Evolutionary conservation across 2,888 invertebrate genomes (phyloP).

Genomic region (Protula sp.): DNA sequence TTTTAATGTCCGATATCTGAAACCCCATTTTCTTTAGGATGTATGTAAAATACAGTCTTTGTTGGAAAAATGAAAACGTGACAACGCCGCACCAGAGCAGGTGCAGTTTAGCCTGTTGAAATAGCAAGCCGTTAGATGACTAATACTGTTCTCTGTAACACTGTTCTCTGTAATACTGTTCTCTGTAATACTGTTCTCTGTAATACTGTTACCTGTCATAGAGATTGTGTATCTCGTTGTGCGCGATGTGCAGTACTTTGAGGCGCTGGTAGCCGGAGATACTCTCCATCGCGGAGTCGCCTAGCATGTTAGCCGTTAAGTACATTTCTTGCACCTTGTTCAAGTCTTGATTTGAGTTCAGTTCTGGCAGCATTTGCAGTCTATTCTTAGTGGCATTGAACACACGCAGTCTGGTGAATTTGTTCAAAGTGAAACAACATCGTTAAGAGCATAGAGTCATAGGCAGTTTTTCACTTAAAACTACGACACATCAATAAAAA

Average conservation of each 20-base stretch:
- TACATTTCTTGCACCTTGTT: constrained; percentile 54
- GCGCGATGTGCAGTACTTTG: constrained; percentile 52
- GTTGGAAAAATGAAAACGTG: too few species aligned
- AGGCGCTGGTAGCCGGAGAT: constrained; percentile 49
- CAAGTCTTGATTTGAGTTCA: constrained; percentile 45
- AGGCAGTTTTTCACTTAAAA: too few species aligned
- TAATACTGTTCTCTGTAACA: too few species aligned
- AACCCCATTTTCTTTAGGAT: too few species aligned
- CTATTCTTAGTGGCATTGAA: constrained; percentile 52
- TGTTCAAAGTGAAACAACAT: not conserved
- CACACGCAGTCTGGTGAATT: constrained; percentile 43
- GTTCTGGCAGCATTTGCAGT: constrained; percentile 42
- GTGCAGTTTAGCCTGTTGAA: too few species aligned
- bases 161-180: too few species aligned
- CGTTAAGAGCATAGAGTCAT: not conserved
- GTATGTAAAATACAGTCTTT: too few species aligned
- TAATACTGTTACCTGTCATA: constrained; percentile 46
- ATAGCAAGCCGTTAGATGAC: too few species aligned
- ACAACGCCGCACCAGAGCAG: too few species aligned
- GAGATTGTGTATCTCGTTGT: constrained; percentile 52
- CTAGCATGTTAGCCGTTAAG: constrained; percentile 50
- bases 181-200: too few species aligned
- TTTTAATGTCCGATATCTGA: too few species aligned
- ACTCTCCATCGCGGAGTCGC: constrained; percentile 44
- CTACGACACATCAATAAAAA: too few species aligned